Conservation (phyloP, 2,888 invertebrate genomes). For the Cryptus viduatorius region DNA sequence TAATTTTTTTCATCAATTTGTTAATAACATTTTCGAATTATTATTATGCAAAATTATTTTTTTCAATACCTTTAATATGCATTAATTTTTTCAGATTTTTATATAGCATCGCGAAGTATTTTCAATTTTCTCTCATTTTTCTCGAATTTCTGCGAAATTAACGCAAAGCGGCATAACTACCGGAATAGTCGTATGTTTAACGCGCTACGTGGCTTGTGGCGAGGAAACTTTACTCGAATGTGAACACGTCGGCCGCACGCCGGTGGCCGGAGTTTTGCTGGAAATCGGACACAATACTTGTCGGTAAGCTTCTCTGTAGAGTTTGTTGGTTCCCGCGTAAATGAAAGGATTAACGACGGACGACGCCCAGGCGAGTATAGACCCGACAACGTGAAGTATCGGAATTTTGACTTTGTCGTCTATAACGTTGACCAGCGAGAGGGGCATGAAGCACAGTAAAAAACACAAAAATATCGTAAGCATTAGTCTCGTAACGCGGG, state of each 20-base stretch:
- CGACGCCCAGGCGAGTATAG: slow-evolving; percentile 95
- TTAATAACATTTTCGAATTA: no score
- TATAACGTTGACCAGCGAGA: slow-evolving; percentile 95
- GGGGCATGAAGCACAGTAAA: slow-evolving; percentile 93
- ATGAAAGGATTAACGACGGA: slow-evolving; percentile 96
- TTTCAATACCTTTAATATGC: no score
- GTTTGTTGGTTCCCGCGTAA: slow-evolving; percentile 95
- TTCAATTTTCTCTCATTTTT: no score
- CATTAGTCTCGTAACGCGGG: slow-evolving; percentile 94
- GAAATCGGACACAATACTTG: slow-evolving; percentile 80
- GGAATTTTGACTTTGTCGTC: slow-evolving; percentile 92
- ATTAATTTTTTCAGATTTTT: no score
- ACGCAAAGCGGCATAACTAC: no score
- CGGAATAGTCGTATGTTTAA: background rate
- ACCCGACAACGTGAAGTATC: slow-evolving; percentile 92
- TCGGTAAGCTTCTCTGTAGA: slow-evolving; percentile 88
- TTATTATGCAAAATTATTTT: no score
- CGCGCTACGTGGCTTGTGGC: slow-evolving; percentile 75
- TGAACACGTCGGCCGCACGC: slow-evolving; percentile 77
- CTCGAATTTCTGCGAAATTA: no score
- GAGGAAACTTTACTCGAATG: slow-evolving; percentile 82
- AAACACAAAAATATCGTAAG: slow-evolving; percentile 95
- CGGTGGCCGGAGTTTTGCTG: slow-evolving; percentile 70
- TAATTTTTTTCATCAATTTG: no score
- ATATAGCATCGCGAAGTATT: no score